These are phyloP conservation scores for Grapholita molesta DNA, from an alignment of 1,140 invertebrate species.

Conservation along the genomic window DNA sequence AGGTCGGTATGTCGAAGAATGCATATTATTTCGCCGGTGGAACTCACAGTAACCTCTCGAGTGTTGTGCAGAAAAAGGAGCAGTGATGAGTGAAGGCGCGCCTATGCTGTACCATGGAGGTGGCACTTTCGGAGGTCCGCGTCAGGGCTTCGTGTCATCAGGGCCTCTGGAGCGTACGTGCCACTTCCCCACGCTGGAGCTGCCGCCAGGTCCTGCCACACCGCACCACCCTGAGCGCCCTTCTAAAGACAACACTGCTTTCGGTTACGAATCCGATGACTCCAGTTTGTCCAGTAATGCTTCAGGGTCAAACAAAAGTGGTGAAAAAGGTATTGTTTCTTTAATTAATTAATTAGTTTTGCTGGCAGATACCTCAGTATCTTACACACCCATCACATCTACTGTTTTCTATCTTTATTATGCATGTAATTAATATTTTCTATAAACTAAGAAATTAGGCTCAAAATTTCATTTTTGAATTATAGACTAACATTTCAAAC, in stretches of 20 bases:
- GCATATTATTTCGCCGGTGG: constrained; percentile 17
- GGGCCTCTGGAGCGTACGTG: constrained; percentile 33
- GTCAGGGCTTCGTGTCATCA: constrained; percentile 40
- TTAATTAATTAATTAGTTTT: background rate
- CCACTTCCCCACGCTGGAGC: constrained; percentile 33
- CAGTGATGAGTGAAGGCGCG: constrained; percentile 59
- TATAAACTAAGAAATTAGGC: background rate
- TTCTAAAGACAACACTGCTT: constrained; percentile 48
- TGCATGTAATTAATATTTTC: background rate
- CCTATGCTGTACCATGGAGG: constrained; percentile 59
- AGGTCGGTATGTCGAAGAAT: constrained; percentile 48
- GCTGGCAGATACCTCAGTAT: background rate
- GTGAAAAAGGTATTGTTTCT: constrained; percentile 58
- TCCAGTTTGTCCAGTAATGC: constrained; percentile 73
- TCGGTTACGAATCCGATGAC: constrained; percentile 74
- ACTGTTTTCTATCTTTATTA: background rate
- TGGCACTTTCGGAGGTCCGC: constrained; percentile 45
- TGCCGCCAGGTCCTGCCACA: constrained; percentile 42
- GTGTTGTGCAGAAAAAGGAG: constrained; percentile 35
- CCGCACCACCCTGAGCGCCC: constrained; percentile 49
- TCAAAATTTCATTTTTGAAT: background rate
- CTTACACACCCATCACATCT: background rate
- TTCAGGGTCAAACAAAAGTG: constrained; percentile 66
- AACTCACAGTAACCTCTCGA: constrained; percentile 20
- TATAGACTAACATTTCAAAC: background rate